A percentile compares a stretch with the other conserved stretches of the same genome.
Evolutionary conservation across 2,113 vertebrate genomes (phyloP).

Genomic region (Martes martes): DNA sequence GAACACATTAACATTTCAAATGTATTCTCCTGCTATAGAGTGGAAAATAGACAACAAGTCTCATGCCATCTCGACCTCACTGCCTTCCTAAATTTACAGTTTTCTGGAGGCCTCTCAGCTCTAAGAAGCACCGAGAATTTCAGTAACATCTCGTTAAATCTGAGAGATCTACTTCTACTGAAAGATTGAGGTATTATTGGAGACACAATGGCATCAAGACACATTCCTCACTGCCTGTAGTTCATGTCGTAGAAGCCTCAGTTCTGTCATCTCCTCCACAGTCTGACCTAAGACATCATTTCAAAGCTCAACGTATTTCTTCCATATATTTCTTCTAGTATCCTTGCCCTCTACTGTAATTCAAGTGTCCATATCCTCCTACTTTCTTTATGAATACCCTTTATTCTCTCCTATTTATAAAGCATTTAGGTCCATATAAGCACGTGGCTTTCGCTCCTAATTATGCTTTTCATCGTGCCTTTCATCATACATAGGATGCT

Average conservation of each 20-base stretch:
- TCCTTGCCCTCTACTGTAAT: not conserved
- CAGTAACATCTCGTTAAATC: not conserved
- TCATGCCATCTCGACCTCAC: not conserved
- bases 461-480: not conserved
- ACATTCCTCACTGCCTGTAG: too few relatives aligned
- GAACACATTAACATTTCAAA: not conserved
- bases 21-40: not conserved
- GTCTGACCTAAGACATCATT: not conserved
- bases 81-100: not conserved
- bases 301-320: not conserved
- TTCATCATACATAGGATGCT: not conserved
- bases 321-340: not conserved
- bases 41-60: not conserved
- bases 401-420: not conserved
- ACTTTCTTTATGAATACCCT: not conserved
- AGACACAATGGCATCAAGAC: not conserved
- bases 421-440: not conserved
- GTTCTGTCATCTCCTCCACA: not conserved
- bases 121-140: not conserved
- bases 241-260: not conserved
- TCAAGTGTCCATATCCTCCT: not conserved
- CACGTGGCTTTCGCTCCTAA: not conserved
- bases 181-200: not conserved
- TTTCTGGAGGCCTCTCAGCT: not conserved
- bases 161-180: not conserved